A percentile compares a stretch with the other conserved stretches of the same genome.
These are phyloP conservation scores for Alauda arvensis DNA, from an alignment of 2,797 vertebrate species.

Conservation along the genomic window DNA sequence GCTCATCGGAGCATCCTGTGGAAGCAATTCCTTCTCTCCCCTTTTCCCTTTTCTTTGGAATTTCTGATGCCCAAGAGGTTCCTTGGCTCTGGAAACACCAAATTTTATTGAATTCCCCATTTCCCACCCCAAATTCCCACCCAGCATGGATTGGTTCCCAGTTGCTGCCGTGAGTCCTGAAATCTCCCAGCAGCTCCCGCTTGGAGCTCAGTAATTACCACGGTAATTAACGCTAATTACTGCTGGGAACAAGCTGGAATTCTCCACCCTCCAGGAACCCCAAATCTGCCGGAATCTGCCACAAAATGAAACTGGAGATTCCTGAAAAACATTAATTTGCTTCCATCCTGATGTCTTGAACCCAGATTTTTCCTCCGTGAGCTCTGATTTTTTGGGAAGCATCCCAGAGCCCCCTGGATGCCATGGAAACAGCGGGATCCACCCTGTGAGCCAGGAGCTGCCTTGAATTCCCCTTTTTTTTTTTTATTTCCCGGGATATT, in stretches of 20 bases:
- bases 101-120: neutral
- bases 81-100: neutral
- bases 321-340: fast-evolving
- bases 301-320: neutral
- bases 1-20: neutral
- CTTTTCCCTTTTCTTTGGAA: neutral
- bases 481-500: neutral
- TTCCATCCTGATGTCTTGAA: fast-evolving
- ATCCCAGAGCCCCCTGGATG: neutral
- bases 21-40: neutral
- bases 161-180: neutral
- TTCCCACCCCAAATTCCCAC: neutral
- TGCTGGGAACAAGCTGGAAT: neutral
- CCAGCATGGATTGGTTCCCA: neutral
- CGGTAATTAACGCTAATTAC: neutral
- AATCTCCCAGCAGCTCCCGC: neutral
- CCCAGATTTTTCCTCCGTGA: neutral
- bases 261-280: neutral
- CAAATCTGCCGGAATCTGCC: neutral
- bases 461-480: neutral
- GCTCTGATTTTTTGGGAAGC: neutral
- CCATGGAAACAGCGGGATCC: constrained; percentile 8
- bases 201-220: neutral
- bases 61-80: neutral
- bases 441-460: neutral